These are phyloP conservation scores for Scatophagus argus DNA, from an alignment of 2,113 vertebrate genomes.

Conservation along the genomic window DNA sequence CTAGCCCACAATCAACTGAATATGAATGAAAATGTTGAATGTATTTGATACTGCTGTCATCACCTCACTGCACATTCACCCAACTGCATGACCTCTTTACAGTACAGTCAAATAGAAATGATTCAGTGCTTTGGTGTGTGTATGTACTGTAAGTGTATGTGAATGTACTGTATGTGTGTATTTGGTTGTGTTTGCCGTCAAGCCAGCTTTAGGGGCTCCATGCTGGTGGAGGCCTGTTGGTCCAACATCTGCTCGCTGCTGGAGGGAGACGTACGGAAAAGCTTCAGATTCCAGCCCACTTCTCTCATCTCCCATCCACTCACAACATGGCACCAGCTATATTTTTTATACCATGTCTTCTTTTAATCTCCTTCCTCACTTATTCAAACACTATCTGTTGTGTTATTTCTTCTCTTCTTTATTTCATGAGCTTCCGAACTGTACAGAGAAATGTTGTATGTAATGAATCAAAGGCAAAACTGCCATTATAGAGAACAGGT, in stretches of 20 bases:
- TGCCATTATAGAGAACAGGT: constrained; percentile 18
- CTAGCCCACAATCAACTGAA: not conserved
- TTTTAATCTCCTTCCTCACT: not conserved
- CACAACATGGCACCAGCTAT: constrained; percentile 1
- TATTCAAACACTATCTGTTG: not conserved
- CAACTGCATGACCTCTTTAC: constrained; percentile 7
- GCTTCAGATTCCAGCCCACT: constrained; percentile 18
- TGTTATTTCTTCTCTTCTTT: constrained; percentile 2
- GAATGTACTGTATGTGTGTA: not conserved
- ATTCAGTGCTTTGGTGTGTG: not conserved
- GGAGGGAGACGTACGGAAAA: constrained; percentile 44
- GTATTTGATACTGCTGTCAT: constrained; percentile 14
- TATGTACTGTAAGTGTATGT: not conserved
- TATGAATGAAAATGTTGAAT: not conserved
- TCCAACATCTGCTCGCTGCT: constrained; percentile 77
- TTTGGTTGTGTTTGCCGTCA: constrained; percentile 26
- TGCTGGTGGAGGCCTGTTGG: constrained; percentile 65
- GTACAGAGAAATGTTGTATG: constrained; percentile 7
- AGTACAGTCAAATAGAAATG: constrained; percentile 5
- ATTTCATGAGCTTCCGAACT: constrained; percentile 16
- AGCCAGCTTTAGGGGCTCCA: constrained; percentile 51
- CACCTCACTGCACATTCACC: not conserved
- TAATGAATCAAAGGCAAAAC: constrained; percentile 16
- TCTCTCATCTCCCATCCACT: constrained; percentile 48
- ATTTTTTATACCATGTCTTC: too few species aligned